Percentiles rank a stretch among this genome's conserved stretches.
Conservation (phyloP, 2,113 vertebrate species). For the Brevimyrus niger region DNA sequence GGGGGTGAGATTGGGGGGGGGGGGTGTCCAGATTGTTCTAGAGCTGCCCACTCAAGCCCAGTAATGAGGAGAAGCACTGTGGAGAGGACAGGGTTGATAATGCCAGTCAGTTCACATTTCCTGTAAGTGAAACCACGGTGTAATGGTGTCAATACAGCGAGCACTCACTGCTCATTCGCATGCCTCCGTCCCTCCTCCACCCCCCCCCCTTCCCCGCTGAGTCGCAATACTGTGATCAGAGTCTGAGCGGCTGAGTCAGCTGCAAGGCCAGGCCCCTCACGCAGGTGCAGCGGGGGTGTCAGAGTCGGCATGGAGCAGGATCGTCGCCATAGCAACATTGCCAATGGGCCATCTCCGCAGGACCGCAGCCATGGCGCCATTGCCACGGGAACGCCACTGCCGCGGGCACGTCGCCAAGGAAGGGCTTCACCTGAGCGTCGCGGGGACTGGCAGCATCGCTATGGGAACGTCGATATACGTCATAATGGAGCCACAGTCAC, state of each 20-base stretch:
- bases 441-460: background rate
- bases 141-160: conserved; percentile 62
- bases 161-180: conserved; percentile 45
- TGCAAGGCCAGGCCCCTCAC: background rate
- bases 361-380: background rate
- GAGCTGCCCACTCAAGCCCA: conserved; percentile 69
- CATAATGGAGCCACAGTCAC: background rate
- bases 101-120: conserved; percentile 67
- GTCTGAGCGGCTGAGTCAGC: conserved; percentile 2
- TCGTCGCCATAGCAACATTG: background rate
- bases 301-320: background rate
- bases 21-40: conserved; percentile 49
- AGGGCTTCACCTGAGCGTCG: background rate
- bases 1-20: background rate
- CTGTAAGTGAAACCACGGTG: conserved; percentile 53
- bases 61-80: conserved; percentile 66
- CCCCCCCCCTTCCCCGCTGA: background rate
- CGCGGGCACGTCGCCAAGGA: background rate
- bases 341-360: background rate
- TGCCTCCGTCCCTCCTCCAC: background rate
- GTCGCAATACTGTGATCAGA: background rate
- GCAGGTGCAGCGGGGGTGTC: background rate
- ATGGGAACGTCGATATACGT: background rate
- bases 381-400: background rate
- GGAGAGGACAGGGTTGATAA: conserved; percentile 57